Evolutionary conservation across 2,113 vertebrate species (phyloP).

Genomic region (Cnemophilus loriae): DNA sequence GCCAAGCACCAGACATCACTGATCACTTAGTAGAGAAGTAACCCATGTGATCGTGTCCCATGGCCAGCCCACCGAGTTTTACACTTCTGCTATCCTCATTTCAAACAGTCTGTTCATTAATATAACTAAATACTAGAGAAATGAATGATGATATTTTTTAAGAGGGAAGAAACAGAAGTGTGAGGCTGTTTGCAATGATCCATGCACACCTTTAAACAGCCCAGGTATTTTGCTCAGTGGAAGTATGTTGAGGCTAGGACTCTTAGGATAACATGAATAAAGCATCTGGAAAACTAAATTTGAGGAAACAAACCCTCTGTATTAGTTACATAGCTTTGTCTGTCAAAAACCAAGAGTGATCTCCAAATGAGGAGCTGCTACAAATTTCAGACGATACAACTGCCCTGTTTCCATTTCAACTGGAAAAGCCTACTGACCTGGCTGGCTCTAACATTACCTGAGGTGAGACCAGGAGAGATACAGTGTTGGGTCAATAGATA

Average conservation of each 20-base stretch:
- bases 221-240: background rate
- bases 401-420: conserved; percentile 54
- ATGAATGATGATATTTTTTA: background rate
- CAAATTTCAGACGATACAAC: conserved; percentile 42
- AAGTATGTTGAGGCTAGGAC: background rate
- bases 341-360: background rate
- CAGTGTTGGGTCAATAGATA: conserved; percentile 42
- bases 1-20: background rate
- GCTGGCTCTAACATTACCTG: conserved; percentile 40
- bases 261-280: background rate
- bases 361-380: conserved; percentile 20
- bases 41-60: fast-evolving
- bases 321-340: conserved; percentile 32
- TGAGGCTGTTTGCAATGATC: background rate
- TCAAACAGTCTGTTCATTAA: background rate
- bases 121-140: background rate
- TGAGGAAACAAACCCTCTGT: background rate
- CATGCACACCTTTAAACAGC: background rate
- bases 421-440: conserved; percentile 44
- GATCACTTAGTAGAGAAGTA: background rate
- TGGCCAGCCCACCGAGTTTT: background rate
- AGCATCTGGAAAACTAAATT: conserved; percentile 25
- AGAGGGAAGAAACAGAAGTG: background rate
- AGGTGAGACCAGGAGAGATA: conserved; percentile 48
- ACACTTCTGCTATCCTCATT: background rate